Percentiles rank a stretch among this genome's conserved stretches.
Evolutionary conservation across 2,888 invertebrate genomes (phyloP).

Genomic region (Apodemia duryi): DNA sequence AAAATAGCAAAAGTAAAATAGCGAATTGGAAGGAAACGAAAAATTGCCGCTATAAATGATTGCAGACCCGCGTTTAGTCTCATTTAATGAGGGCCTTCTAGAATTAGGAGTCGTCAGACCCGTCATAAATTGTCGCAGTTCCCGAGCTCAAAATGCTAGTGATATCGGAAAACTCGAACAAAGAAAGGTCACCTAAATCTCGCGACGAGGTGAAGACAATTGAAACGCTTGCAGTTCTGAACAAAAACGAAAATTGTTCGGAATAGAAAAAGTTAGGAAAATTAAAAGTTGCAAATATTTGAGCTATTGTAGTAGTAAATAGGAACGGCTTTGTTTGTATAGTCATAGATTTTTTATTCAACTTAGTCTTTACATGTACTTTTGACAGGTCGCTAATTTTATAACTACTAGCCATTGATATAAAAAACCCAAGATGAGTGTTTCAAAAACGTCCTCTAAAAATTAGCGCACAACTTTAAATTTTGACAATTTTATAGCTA

Average conservation of each 20-base stretch:
- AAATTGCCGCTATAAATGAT: constrained; percentile 63
- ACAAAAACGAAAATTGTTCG: not conserved
- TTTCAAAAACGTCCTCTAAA: no score
- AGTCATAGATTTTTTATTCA: no score
- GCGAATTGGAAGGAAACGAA: constrained; percentile 39
- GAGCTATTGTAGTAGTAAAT: not conserved
- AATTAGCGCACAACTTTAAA: no score
- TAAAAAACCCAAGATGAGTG: no score
- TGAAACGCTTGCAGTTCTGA: constrained; percentile 1
- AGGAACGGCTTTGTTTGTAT: not conserved
- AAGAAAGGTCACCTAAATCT: constrained; percentile 15
- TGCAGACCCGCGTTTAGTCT: constrained; percentile 58
- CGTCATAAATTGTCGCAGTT: constrained; percentile 73
- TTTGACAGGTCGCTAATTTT: no score
- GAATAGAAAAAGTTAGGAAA: not conserved
- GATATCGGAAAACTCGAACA: constrained; percentile 8
- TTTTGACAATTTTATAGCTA: no score
- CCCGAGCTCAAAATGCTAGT: constrained; percentile 30
- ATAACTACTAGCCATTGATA: no score
- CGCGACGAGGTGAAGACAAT: constrained; percentile 5
- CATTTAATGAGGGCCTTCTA: constrained; percentile 64
- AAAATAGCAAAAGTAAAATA: constrained; percentile 19
- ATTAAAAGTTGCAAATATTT: not conserved
- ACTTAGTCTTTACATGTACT: no score
- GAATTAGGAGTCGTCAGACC: constrained; percentile 66